A percentile compares a stretch with the other conserved stretches of the same genome.
phyloP scores from a whole-genome alignment of 2,113 vertebrate genomes.

The Indicator indicator region DNA sequence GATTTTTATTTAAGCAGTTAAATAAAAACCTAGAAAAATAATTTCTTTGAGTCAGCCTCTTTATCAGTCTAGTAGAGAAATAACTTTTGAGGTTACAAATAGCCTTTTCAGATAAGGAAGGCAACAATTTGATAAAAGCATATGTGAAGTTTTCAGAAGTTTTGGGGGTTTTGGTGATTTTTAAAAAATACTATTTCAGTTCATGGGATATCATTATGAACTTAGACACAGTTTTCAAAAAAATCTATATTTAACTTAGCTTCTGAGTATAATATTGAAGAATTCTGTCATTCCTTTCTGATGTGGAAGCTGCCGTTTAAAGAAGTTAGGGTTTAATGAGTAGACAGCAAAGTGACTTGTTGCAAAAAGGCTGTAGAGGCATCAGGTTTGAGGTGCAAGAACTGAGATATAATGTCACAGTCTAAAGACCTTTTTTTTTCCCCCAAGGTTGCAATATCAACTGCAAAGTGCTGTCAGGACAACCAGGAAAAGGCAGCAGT shows the following conservation, averaged over 20 bases:
- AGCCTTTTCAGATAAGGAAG: not conserved
- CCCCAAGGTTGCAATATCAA: not conserved
- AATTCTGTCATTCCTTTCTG: not conserved
- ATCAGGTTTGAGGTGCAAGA: not conserved
- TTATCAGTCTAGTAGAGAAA: not conserved
- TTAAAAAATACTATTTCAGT: not conserved
- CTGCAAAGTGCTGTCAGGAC: not conserved
- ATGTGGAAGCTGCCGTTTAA: not conserved
- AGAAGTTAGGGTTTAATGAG: not conserved
- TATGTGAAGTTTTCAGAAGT: not conserved
- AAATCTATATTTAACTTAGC: not conserved
- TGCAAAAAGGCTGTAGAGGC: not conserved
- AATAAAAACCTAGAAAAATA: not conserved
- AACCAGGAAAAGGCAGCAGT: not conserved
- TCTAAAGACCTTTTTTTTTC: not conserved
- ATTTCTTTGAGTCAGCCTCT: not conserved
- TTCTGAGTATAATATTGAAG: not conserved
- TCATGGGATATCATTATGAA: not conserved
- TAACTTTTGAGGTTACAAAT: not conserved
- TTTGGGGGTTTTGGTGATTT: accelerated
- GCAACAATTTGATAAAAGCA: not conserved
- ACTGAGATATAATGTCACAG: not conserved
- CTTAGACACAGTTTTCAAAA: not conserved
- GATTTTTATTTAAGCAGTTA: not conserved
- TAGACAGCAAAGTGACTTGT: not conserved